Evolutionary conservation across 2,113 vertebrate genomes (phyloP).

Genomic region (Hystrix cristata): DNA sequence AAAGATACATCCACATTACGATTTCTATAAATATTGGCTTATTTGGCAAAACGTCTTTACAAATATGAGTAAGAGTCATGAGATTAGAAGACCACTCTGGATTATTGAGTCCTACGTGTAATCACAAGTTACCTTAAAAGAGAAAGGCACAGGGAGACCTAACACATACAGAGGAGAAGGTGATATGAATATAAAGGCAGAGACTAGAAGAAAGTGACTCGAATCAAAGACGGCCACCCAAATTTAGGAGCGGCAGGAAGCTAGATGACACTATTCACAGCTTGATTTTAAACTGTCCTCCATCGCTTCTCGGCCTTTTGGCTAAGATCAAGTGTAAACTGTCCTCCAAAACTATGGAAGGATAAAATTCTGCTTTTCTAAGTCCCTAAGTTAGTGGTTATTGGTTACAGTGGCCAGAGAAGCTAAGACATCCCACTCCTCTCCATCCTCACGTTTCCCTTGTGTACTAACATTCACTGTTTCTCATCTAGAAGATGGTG

Average conservation of each 20-base stretch:
- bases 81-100: not conserved
- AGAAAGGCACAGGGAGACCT: not conserved
- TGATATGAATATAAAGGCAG: not conserved
- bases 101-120: not conserved
- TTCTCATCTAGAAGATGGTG: not conserved
- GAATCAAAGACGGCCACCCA: not conserved
- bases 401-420: not conserved
- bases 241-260: not conserved
- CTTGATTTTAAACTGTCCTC: not conserved
- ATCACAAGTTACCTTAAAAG: not conserved
- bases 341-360: not conserved
- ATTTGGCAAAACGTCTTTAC: not conserved
- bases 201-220: not conserved
- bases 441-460: not conserved
- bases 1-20: not conserved
- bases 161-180: not conserved
- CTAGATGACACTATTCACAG: not conserved
- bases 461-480: not conserved
- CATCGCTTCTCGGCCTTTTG: not conserved
- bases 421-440: fast-evolving
- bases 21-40: not conserved
- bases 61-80: not conserved
- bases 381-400: not conserved
- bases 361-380: not conserved
- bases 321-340: not conserved